Base-by-base conservation (phyloP, 2,888 invertebrate species). In the Brachypalpus laphriformis region DNA sequence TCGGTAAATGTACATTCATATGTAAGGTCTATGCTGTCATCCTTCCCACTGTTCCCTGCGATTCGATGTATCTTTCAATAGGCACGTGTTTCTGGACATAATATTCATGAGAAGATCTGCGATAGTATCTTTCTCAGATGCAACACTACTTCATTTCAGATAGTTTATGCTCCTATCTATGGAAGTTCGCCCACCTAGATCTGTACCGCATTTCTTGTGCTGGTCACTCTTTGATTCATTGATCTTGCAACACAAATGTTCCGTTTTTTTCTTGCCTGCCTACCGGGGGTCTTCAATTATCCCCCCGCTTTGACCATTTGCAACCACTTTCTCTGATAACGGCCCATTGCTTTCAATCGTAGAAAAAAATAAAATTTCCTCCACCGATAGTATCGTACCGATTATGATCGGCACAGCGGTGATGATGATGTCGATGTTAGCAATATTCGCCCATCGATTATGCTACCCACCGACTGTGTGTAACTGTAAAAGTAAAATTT, bases 401-500 rank as follows among this genome's bases (percentile, higher is more conserved):
- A 14, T 7, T 9, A 11, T 31, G 31, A 70, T 56, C 70, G 28
- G 3, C 14, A 8, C 11, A 14, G 3, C 25, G 28, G 16, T 14
- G 2, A 16, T 25, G 45, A 31, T 11, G 40, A 3, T 56, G 42
- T 25, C 7, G 28, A 2, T 28, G 11, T 14, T 28, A 28, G 16
- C 16, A 16, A 20, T 63, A 31, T 31, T 47, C 31, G 49, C 34
- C 45, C 47, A 25, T 57, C 25, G 49, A 49, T 51, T 49, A 47
- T 61, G 61, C 28, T 28, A 20, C 28, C 66, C 51, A 18, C 40
- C 20, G 37, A 42, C 5, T 22, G 18, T 3, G 34, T 59, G 40
- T 68, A 68, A 68, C 76, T 68, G 68, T 76, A 59, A 76, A 68
- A 57, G 42, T 40, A 56, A 66, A 75, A 75, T 75, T 18, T 45